Percentiles rank a stretch among this genome's conserved stretches.
phyloP scores from a whole-genome alignment of 2,888 invertebrate species.

The Aromia moschata region DNA sequence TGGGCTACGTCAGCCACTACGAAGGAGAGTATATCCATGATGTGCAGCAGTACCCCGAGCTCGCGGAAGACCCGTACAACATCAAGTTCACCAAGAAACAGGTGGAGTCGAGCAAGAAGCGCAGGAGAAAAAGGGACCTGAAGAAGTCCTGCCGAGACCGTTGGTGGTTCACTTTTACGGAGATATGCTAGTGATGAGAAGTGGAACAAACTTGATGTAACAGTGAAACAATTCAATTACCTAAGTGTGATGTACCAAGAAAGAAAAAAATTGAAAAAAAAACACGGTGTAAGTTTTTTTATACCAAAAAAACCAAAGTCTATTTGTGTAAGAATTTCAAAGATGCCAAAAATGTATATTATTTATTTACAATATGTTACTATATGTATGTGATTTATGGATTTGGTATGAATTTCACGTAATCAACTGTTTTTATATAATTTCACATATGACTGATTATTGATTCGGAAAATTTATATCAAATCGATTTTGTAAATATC shows the following conservation, averaged over 20 bases:
- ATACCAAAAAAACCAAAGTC: constrained; percentile 70
- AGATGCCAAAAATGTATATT: constrained; percentile 68
- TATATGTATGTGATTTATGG: constrained; percentile 63
- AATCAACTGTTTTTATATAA: constrained; percentile 41
- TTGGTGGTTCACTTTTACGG: constrained; percentile 65
- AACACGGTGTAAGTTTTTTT: constrained; percentile 62
- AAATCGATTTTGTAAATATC: constrained; percentile 44
- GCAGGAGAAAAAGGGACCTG: constrained; percentile 75
- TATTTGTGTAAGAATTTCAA: constrained; percentile 71
- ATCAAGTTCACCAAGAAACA: constrained; percentile 88
- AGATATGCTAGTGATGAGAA: constrained; percentile 57
- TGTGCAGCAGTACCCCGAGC: constrained; percentile 87
- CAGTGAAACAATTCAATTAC: constrained; percentile 61
- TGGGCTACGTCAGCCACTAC: constrained; percentile 84
- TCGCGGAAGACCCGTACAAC: constrained; percentile 96
- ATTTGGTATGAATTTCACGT: constrained; percentile 50
- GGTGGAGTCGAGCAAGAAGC: constrained; percentile 74
- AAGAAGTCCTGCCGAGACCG: constrained; percentile 54
- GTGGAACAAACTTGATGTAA: constrained; percentile 30
- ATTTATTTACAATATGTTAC: constrained; percentile 65
- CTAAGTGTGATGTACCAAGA: constrained; percentile 64
- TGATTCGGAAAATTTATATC: constrained; percentile 48
- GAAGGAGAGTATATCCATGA: constrained; percentile 93
- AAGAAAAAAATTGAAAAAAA: constrained; percentile 53
- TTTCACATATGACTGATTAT: constrained; percentile 57